These are phyloP conservation scores for Eilema depressum DNA, from an alignment of 2,888 invertebrate species.

Conservation along the genomic window DNA sequence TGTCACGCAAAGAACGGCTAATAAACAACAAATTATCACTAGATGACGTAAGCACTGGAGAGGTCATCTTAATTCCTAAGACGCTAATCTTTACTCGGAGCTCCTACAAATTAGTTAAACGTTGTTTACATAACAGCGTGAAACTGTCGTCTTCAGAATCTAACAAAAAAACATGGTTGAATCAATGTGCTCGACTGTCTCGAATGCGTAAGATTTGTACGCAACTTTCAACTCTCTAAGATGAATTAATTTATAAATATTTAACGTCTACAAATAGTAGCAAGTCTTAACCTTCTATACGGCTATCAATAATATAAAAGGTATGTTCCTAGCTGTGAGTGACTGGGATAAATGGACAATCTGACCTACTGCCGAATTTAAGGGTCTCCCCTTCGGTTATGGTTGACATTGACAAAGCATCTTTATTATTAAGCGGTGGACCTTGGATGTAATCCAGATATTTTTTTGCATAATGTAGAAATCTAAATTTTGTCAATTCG, in stretches of 20 bases:
- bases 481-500: not conserved
- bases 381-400: conserved; percentile 23
- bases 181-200: not conserved
- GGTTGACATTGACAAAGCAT: conserved; percentile 34
- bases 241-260: too few species aligned
- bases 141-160: conserved; percentile 40
- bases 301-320: conserved; percentile 16
- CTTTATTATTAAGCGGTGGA: conserved; percentile 21
- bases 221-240: not conserved
- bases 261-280: not conserved
- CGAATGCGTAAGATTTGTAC: not conserved
- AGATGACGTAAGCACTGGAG: conserved; percentile 60
- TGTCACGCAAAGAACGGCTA: conserved; percentile 65
- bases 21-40: conserved; percentile 68
- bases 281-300: not conserved
- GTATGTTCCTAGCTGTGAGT: conserved; percentile 13
- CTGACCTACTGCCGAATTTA: conserved; percentile 22
- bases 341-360: conserved; percentile 35
- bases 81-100: conserved; percentile 52
- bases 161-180: conserved; percentile 18
- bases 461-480: not conserved
- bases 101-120: conserved; percentile 62
- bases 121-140: conserved; percentile 61
- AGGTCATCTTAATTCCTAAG: conserved; percentile 62
- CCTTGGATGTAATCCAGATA: conserved; percentile 23